Base-by-base conservation (phyloP, 2,888 invertebrate genomes). In the Brenthis ino region DNA sequence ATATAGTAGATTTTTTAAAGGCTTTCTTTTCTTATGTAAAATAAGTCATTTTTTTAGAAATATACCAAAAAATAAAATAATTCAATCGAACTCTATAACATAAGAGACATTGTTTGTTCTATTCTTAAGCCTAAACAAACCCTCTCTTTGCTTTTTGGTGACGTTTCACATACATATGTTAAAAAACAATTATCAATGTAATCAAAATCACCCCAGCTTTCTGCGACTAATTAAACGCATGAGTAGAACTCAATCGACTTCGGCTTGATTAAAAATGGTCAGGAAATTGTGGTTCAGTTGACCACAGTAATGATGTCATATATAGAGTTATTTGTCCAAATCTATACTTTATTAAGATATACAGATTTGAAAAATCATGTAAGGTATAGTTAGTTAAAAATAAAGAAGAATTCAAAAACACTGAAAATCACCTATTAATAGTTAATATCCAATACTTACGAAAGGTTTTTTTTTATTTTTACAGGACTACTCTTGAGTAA, bases 191-290 rank as follows among this genome's bases (percentile, higher is more conserved):
- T 87, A 86, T 82, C 84, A 77, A 79, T 80, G 81, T 82, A 86
- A 88, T 88, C 85, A 86, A 85, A 85, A 78, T 81, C 79, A 78
- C 85, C 88, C 53, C 72, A 75, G 80, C 83, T 80, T 77, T 77
- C 80, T 83, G 86, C 87, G 86, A 89, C 91, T 89, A 88, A 91
- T 91, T 91, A 87, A 77, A 82, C 90, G 89, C 85, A 78, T 82
- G 87, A 85, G 76, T 83, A 82, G 82, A 74, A 86, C 84, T 86
- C 88, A 88, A 89, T 89, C 75, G 72, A 72, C 77, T 79, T 82
- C 77, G 80, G 82, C 84, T 87, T 89, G 85, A 88, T 90, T 90
- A 91, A 91, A 91, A 91, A 91, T 90, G 82, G 84, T 70, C 84
- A 86, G 89, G 86, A 89, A 86, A 79, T 78, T 80, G 56, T 67